phyloP scores from a whole-genome alignment of 2,888 invertebrate genomes.

The Dryobota labecula region DNA sequence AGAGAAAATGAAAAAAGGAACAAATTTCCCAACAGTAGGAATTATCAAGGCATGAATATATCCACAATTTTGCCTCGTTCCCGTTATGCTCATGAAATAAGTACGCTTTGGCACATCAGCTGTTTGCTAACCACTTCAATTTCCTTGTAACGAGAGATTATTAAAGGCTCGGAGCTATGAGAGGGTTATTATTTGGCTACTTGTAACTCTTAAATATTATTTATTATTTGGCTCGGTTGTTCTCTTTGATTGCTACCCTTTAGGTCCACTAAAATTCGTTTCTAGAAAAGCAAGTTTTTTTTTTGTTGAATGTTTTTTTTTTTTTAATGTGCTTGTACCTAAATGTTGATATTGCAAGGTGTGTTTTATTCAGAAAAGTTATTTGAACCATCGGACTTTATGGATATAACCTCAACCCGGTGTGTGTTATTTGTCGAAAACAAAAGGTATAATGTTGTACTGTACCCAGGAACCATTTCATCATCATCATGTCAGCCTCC shows the following conservation, averaged over 20 bases:
- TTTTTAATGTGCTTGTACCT: too few relatives aligned
- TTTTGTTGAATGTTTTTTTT: background rate
- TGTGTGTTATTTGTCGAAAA: background rate
- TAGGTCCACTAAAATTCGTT: background rate
- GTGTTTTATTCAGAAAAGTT: background rate
- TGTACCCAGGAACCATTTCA: too few relatives aligned
- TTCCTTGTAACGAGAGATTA: constrained; percentile 74
- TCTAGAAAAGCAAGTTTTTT: too few relatives aligned
- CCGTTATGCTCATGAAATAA: constrained; percentile 45
- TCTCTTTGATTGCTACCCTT: constrained; percentile 5
- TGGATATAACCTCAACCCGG: background rate
- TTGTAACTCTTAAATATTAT: constrained; percentile 39
- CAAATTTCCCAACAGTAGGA: background rate
- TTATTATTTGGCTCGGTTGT: constrained; percentile 15
- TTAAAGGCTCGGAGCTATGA: constrained; percentile 41
- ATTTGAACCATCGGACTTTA: background rate
- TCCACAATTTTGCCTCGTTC: constrained; percentile 36
- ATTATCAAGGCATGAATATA: constrained; percentile 6
- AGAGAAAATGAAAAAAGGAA: background rate
- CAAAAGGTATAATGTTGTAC: background rate
- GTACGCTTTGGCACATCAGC: constrained; percentile 51
- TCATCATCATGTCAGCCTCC: too few relatives aligned
- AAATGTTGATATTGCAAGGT: background rate
- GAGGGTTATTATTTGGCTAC: constrained; percentile 47
- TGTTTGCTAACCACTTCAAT: constrained; percentile 83